These are phyloP conservation scores for Pharmacophagus antenor DNA, from an alignment of 2,888 invertebrate genomes.

Conservation along the genomic window DNA sequence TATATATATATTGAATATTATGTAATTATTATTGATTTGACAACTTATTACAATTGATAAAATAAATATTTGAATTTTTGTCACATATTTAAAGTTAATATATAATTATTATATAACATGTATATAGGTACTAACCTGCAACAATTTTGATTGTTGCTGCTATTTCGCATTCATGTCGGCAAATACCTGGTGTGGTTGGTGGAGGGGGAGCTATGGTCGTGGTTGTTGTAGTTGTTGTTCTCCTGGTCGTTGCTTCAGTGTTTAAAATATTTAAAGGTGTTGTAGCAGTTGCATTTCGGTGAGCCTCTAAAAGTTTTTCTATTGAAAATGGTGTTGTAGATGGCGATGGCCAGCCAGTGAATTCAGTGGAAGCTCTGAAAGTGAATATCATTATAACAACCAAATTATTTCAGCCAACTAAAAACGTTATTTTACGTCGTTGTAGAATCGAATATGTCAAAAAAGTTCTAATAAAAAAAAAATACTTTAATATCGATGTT, in stretches of 20 bases:
- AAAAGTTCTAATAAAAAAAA: not conserved
- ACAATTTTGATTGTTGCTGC: slow-evolving; percentile 92
- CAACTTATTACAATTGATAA: too few relatives aligned
- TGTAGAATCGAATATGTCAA: not conserved
- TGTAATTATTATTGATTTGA: too few relatives aligned
- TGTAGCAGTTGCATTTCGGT: slow-evolving; percentile 81
- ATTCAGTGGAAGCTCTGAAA: slow-evolving; percentile 90
- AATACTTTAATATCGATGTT: not conserved
- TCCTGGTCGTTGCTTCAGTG: slow-evolving; percentile 73
- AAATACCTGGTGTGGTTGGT: slow-evolving; percentile 89
- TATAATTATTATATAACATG: too few relatives aligned
- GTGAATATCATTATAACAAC: not conserved
- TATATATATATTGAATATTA: too few relatives aligned
- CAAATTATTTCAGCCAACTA: not conserved
- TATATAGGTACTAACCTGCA: too few relatives aligned
- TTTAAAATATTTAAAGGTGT: slow-evolving; percentile 70
- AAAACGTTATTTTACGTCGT: not conserved
- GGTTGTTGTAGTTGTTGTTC: slow-evolving; percentile 81
- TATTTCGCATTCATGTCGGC: slow-evolving; percentile 89
- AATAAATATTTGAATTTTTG: too few relatives aligned
- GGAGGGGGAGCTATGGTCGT: slow-evolving; percentile 86
- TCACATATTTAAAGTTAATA: not conserved
- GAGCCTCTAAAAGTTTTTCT: slow-evolving; percentile 87
- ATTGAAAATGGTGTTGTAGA: slow-evolving; percentile 93
- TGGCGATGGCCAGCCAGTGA: slow-evolving; percentile 94